A percentile compares a stretch with the other conserved stretches of the same genome.
These are phyloP conservation scores for Eurytoma adleriae DNA, from an alignment of 2,888 invertebrate species.

Conservation along the genomic window DNA sequence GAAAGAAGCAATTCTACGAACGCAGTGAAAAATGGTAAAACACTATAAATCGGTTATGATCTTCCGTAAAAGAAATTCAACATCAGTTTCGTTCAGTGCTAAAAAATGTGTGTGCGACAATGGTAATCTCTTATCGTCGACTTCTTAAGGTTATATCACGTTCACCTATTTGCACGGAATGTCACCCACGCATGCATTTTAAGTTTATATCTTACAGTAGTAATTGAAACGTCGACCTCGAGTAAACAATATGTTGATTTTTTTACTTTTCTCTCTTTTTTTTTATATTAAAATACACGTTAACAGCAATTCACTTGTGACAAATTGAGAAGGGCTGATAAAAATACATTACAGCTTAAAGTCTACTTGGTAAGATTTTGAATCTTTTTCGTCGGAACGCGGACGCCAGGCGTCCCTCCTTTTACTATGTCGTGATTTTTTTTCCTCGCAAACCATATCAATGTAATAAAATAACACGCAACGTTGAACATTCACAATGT, in stretches of 20 bases:
- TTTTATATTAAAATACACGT: conserved; percentile 30
- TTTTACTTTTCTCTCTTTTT: background rate
- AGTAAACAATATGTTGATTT: conserved; percentile 37
- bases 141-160: conserved; percentile 35
- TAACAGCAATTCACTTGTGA: conserved; percentile 27
- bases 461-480: background rate
- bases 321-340: conserved; percentile 23
- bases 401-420: too few species aligned
- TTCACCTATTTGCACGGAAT: conserved; percentile 33
- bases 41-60: too few species aligned
- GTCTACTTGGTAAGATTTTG: conserved; percentile 36
- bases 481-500: conserved; percentile 36
- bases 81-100: background rate
- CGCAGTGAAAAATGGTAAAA: too few species aligned
- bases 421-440: too few species aligned
- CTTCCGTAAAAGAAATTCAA: too few species aligned
- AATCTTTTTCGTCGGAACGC: conserved; percentile 30
- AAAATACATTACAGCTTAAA: conserved; percentile 38
- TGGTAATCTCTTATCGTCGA: conserved; percentile 41
- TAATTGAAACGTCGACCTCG: conserved; percentile 13
- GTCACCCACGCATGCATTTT: conserved; percentile 13
- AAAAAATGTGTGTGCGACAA: conserved; percentile 1
- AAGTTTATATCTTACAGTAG: conserved; percentile 31
- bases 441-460: too few species aligned
- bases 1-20: too few species aligned